Base-by-base conservation (phyloP, 2,797 vertebrate genomes). In the Nannoperca obscura region DNA sequence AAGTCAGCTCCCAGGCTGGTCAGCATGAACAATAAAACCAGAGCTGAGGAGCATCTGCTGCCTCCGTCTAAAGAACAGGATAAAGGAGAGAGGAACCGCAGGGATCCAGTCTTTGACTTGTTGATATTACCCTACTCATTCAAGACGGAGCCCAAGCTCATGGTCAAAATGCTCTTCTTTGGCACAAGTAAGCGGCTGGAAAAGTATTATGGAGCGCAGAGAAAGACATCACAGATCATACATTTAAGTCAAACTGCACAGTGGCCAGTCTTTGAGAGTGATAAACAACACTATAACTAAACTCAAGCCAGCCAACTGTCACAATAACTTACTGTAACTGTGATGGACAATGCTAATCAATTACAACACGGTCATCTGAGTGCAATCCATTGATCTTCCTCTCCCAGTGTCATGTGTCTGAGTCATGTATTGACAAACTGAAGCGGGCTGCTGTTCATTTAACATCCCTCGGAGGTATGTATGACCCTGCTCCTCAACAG, bases 21-120 rank as follows among this genome's bases (percentile, higher is more conserved):
- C 70, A 76, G 76, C 63, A 78, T 52, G 30, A 88, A 94, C 89
- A 94, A 93, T 90, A 92, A 89, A 92, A 82, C 55, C 82, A 72
- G 89, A 88, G 80, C 78, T 70, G 81, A 88, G 80, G 82, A 92
- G 91, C 92, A 93, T 93, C 92, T 94, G 92, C 88, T 92, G 83
- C 88, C 83, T 88, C 67, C 49, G 62, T 89, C 67, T 86, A 76
- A 88, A 90, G 82, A 73, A 17, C 62, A 82, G 82, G 70, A 90
- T 88, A 88, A 92, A 92, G 80, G 70, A 78, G 72, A 77, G 75
- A 59, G 74, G 15, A 92, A 82, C 89, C 15, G 12, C 81, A 20
- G 90, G 91, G 88, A 84, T 82, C 80, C 88, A 61, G 63, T 27
- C 88, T 91, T 86, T 89, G 89, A 92, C 87, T 89, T 90, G 86